A percentile compares a stretch with the other conserved stretches of the same genome.
Conservation (phyloP, 2,113 vertebrate genomes). For the Tetrax tetrax region DNA sequence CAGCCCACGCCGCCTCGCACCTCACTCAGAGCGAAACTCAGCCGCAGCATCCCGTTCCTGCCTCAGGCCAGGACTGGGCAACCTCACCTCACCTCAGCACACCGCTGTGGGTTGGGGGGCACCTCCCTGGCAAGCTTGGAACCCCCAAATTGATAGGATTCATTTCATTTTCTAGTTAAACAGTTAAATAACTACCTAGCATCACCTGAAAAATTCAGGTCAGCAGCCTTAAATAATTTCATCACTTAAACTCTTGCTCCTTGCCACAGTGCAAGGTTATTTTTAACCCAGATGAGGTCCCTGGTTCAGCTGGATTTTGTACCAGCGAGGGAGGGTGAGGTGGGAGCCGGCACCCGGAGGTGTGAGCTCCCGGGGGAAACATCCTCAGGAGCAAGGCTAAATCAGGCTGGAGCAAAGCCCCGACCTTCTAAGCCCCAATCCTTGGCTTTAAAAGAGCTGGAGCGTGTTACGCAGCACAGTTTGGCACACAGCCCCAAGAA, state of each 20-base stretch:
- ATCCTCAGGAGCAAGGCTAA: not conserved
- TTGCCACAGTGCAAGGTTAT: accelerated
- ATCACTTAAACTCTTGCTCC: not conserved
- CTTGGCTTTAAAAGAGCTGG: not conserved
- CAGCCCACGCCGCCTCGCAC: accelerated
- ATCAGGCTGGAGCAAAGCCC: not conserved
- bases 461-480: not conserved
- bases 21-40: not conserved
- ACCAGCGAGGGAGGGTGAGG: accelerated
- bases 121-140: not conserved
- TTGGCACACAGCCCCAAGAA: not conserved
- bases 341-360: not conserved
- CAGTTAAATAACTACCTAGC: not conserved
- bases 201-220: not conserved
- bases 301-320: not conserved
- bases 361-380: not conserved
- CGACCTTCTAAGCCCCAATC: not conserved
- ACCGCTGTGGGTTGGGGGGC: accelerated
- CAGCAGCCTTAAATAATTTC: not conserved
- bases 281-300: not conserved
- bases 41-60: accelerated
- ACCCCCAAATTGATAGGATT: accelerated
- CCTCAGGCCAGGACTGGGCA: not conserved
- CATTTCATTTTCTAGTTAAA: not conserved
- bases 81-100: not conserved